Evolutionary conservation across 2,888 invertebrate species (phyloP).

Genomic region (Nomada flava): DNA sequence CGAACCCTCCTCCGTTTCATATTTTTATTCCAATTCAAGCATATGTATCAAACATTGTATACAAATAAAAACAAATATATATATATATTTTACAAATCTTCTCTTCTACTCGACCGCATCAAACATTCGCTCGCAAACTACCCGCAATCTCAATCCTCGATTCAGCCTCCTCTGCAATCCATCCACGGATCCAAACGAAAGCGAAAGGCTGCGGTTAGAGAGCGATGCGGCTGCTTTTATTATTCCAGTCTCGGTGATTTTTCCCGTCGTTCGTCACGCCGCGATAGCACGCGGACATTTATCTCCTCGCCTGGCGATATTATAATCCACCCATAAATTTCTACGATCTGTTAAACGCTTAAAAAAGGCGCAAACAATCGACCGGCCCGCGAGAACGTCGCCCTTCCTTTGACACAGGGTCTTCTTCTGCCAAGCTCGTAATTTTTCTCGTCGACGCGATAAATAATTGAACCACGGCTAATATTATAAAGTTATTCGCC

Average conservation of each 20-base stretch:
- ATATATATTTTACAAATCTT: too few species aligned
- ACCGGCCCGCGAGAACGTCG: neutral
- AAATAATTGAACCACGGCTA: constrained; percentile 1
- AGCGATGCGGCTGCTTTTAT: constrained; percentile 27
- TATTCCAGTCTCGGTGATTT: constrained; percentile 36
- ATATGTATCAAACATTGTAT: neutral
- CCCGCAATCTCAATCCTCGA: neutral
- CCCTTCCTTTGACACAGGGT: constrained; percentile 24
- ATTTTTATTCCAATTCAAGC: neutral
- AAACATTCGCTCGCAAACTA: neutral
- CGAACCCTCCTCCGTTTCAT: neutral
- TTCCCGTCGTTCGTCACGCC: constrained; percentile 26
- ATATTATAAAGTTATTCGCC: constrained; percentile 40
- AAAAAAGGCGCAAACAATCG: constrained; percentile 34
- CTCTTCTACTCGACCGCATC: neutral
- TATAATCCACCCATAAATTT: constrained; percentile 62
- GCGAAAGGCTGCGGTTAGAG: neutral
- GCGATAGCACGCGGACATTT: constrained; percentile 45
- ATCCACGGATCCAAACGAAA: constrained; percentile 7
- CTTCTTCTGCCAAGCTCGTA: neutral
- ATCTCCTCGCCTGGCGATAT: constrained; percentile 40
- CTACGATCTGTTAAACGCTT: constrained; percentile 51
- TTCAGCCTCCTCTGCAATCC: neutral
- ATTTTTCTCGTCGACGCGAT: too few species aligned
- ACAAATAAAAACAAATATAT: neutral